Evolutionary conservation across 1,140 invertebrate species (phyloP), one percentile per base, ranked within the genome.

Genomic region (Drosophila sucinea): DNA sequence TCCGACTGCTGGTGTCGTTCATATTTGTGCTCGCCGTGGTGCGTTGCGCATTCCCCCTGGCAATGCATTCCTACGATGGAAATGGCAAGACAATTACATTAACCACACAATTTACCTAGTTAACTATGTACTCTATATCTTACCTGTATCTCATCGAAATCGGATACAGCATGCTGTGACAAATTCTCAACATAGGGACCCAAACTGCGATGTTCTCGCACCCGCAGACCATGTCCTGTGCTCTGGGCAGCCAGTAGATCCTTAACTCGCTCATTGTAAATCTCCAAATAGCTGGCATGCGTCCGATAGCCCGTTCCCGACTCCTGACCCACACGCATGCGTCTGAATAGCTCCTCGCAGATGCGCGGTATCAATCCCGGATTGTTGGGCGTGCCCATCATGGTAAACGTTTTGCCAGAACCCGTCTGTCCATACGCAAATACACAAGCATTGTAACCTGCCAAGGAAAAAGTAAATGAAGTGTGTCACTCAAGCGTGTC

Each of bases 391-490:
- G 96, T 96, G 30, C 98, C 98, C 98, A 99, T 99, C 98, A 99
- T 99, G 0, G 98, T 99, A 92, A 98, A 99, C 0, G 98, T 98
- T 93, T 99, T 99, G 29, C 98, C 98, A 89, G 97, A 98, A 86
- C 98, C 98, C 11, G 91, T 92, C 75, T 92, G 91, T n/a, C 93
- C 93, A 92, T 97, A 97, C 61, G 98, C 98, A 94, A 99, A 99
- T 73, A 99, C 98, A 93, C 98, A 99, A 64, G 97, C 98, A 94
- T 99, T 99, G 94, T 99, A 99, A 40, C 98, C 98, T 92, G 11
- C 3, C 67, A 71, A 74, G 17, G 7, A 11, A 69, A 72, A 29
- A 55, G 60, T 51, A 67, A 74, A 56, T 58, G 40, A 70, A 41
- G 23, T 7, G 6, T 70, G 47, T 67, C 47, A 47, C 55, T 77